Conservation (phyloP, 1,140 invertebrate genomes). For the Saccostrea echinata region DNA sequence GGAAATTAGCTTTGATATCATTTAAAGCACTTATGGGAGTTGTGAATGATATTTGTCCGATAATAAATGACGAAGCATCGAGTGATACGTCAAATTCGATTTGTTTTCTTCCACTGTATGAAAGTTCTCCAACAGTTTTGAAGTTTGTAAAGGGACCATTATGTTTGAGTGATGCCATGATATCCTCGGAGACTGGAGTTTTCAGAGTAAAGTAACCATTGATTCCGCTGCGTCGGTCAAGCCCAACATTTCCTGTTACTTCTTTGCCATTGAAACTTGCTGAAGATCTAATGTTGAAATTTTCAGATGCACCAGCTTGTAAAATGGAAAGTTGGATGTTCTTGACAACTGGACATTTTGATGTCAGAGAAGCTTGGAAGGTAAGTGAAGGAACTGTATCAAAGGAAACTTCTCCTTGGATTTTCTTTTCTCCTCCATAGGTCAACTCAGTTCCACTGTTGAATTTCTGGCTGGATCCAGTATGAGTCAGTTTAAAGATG, state of each 20-base stretch:
- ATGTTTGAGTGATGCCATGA: slow-evolving; percentile 14
- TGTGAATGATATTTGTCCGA: background rate
- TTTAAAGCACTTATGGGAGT: slow-evolving; percentile 3
- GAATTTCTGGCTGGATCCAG: slow-evolving; percentile 25
- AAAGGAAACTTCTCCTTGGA: slow-evolving; percentile 42
- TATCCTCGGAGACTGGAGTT: slow-evolving; percentile 48
- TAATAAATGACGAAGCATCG: background rate
- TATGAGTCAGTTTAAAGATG: slow-evolving; percentile 45
- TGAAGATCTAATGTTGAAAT: slow-evolving; percentile 36
- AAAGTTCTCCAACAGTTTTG: slow-evolving; percentile 10
- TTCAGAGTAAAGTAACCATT: slow-evolving; percentile 7
- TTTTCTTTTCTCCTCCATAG: slow-evolving; percentile 50
- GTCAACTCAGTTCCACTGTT: slow-evolving; percentile 22
- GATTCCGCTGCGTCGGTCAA: background rate
- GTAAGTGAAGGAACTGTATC: background rate
- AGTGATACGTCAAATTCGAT: background rate
- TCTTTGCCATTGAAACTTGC: slow-evolving; percentile 39
- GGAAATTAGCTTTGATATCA: slow-evolving; percentile 34
- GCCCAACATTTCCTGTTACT: slow-evolving; percentile 26
- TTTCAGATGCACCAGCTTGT: slow-evolving; percentile 20
- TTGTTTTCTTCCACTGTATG: slow-evolving; percentile 46
- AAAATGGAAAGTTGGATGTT: slow-evolving; percentile 11
- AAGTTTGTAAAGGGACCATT: slow-evolving; percentile 39
- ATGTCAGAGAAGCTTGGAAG: slow-evolving; percentile 1
- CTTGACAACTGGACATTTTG: slow-evolving; percentile 21